phyloP scores from a whole-genome alignment of 2,888 invertebrate genomes.

The Danaus chrysippus region DNA sequence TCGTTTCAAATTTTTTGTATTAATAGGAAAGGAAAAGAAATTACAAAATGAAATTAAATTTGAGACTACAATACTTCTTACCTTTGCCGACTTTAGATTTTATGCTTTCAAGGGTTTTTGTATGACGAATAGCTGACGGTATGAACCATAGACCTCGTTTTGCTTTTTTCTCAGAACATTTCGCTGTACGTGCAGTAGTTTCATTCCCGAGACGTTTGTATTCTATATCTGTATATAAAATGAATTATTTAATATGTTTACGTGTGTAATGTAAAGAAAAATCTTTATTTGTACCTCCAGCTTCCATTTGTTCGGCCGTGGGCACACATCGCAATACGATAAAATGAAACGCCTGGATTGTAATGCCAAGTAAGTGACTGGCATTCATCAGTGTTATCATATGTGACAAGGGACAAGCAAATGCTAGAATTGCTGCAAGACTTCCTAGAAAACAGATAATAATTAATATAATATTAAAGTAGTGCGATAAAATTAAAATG shows the following conservation, averaged over 20 bases:
- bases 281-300: constrained; percentile 55
- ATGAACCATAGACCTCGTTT: constrained; percentile 76
- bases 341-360: constrained; percentile 70
- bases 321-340: constrained; percentile 78
- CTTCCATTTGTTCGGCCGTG: constrained; percentile 73
- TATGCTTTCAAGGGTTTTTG: constrained; percentile 71
- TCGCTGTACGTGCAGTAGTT: constrained; percentile 46
- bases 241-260: not conserved
- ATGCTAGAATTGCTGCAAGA: constrained; percentile 80
- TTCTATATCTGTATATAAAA: constrained; percentile 60
- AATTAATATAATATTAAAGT: constrained; percentile 9
- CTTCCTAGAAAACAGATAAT: constrained; percentile 70
- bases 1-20: too few species aligned
- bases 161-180: constrained; percentile 51
- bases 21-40: too few species aligned
- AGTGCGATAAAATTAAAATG: not conserved
- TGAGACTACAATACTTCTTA: constrained; percentile 33
- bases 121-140: constrained; percentile 71
- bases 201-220: constrained; percentile 70
- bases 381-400: constrained; percentile 80
- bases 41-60: not conserved
- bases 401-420: constrained; percentile 81
- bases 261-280: constrained; percentile 1
- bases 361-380: constrained; percentile 74
- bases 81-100: constrained; percentile 73